A percentile compares a stretch with the other conserved stretches of the same genome.
Evolutionary conservation across 2,113 vertebrate species (phyloP).

Genomic region (Nettapus auritus): DNA sequence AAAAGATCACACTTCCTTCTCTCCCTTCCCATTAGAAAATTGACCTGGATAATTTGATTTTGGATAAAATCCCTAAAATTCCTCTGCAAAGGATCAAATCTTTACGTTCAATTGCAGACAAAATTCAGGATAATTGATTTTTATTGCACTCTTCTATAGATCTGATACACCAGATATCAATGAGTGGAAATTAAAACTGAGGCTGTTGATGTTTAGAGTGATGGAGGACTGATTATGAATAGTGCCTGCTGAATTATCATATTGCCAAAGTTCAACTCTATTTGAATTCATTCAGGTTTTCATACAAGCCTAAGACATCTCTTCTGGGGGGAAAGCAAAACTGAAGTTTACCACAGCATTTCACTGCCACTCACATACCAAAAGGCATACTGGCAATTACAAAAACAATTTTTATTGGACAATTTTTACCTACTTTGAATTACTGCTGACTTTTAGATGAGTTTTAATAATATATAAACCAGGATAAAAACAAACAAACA

Average conservation of each 20-base stretch:
- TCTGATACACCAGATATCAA: not conserved
- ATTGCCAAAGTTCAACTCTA: not conserved
- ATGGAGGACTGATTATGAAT: not conserved
- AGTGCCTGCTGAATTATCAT: not conserved
- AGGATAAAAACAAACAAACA: not conserved
- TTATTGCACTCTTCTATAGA: not conserved
- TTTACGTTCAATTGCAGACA: not conserved
- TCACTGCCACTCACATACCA: not conserved
- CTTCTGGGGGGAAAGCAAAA: not conserved
- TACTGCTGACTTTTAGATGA: not conserved
- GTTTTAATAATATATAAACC: not conserved
- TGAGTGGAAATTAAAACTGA: not conserved
- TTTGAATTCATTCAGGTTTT: not conserved
- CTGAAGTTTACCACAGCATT: not conserved
- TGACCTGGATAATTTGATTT: not conserved
- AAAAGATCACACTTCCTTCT: not conserved
- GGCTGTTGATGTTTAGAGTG: not conserved
- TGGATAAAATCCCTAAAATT: not conserved
- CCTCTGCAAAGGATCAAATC: not conserved
- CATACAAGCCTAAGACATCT: fast-evolving
- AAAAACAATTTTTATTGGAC: not conserved
- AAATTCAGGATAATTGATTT: constrained; percentile 15
- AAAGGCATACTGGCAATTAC: not conserved
- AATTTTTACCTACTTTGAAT: not conserved
- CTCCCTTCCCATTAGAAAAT: not conserved